phyloP scores from a whole-genome alignment of 2,113 vertebrate genomes.

The Cromileptes altivelis region DNA sequence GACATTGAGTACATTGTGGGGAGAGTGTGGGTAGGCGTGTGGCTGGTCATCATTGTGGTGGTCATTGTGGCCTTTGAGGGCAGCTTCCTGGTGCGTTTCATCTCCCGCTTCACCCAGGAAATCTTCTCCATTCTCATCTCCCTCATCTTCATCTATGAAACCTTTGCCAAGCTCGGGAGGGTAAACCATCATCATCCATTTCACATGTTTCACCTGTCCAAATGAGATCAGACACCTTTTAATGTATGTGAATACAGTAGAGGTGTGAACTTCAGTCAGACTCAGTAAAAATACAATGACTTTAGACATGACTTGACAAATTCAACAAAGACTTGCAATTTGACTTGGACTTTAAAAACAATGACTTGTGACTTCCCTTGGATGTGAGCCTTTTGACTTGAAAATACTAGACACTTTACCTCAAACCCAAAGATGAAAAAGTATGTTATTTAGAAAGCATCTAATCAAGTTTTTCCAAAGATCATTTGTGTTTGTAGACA shows the following conservation, averaged over 20 bases:
- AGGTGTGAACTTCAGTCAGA: too few species aligned
- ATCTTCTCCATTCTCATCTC: conserved; percentile 99
- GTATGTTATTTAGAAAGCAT: too few species aligned
- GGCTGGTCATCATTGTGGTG: conserved; percentile 93
- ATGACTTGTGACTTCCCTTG: too few species aligned
- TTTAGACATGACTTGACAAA: too few species aligned
- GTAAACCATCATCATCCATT: conserved; percentile 76
- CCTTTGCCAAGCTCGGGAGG: conserved; percentile 92
- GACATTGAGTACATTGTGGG: conserved; percentile 92
- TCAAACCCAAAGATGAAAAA: too few species aligned
- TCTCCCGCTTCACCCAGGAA: conserved; percentile 98
- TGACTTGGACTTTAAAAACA: too few species aligned
- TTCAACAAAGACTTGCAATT: too few species aligned
- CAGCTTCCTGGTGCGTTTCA: conserved; percentile 95
- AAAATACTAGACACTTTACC: too few species aligned
- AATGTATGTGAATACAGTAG: not conserved
- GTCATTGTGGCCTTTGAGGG: conserved; percentile 93
- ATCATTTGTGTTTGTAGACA: too few species aligned
- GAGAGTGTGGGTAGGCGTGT: conserved; percentile 95
- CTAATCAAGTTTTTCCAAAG: too few species aligned
- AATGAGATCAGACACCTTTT: not conserved
- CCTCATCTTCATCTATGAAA: conserved; percentile 98
- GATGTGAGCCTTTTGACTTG: too few species aligned
- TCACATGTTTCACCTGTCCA: not conserved
- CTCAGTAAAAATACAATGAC: too few species aligned